Percentiles rank a stretch among this genome's conserved stretches.
phyloP scores from a whole-genome alignment of 2,888 invertebrate species.

The Podotricha telesiphe region DNA sequence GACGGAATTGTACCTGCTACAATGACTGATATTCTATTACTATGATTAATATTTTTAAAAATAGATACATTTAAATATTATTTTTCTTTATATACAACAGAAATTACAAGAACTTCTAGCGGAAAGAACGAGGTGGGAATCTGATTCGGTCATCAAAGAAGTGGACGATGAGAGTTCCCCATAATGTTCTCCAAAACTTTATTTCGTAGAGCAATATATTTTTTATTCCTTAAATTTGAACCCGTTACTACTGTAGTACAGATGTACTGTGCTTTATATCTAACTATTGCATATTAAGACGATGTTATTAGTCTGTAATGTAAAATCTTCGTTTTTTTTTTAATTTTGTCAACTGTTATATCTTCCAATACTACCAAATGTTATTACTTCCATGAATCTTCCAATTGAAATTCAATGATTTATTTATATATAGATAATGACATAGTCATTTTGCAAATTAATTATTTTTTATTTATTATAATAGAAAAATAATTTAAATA shows the following conservation, averaged over 20 bases:
- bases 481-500: not conserved
- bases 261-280: too few relatives aligned
- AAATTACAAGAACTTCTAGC: constrained; percentile 83
- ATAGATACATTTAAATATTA: too few relatives aligned
- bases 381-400: not conserved
- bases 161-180: constrained; percentile 87
- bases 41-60: too few relatives aligned
- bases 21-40: too few relatives aligned
- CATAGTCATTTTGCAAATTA: not conserved
- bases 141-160: constrained; percentile 88
- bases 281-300: too few relatives aligned
- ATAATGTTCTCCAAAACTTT: constrained; percentile 50
- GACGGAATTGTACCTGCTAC: too few relatives aligned
- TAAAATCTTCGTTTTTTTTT: too few relatives aligned
- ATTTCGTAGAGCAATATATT: constrained; percentile 2
- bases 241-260: not conserved
- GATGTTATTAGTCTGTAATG: too few relatives aligned
- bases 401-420: not conserved
- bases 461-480: not conserved
- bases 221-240: constrained; percentile 7
- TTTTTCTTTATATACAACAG: too few relatives aligned
- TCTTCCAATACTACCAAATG: not conserved
- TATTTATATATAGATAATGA: not conserved
- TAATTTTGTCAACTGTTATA: too few relatives aligned
- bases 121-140: constrained; percentile 85